Conservation (phyloP, 1,140 invertebrate genomes). For the Lepidurus couesii region DNA sequence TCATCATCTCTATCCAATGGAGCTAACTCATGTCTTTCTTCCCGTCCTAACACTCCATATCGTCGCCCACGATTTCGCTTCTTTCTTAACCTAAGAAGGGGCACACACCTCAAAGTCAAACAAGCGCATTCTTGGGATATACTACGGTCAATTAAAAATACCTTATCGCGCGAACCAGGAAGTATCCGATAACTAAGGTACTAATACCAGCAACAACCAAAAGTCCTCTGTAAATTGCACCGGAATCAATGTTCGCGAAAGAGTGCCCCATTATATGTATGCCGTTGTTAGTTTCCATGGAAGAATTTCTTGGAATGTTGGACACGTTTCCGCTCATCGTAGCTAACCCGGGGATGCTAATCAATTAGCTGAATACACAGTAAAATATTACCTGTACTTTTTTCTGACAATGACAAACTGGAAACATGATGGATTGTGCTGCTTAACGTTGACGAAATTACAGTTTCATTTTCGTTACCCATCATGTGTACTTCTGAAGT, state of each 20-base stretch:
- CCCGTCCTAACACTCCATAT: not conserved
- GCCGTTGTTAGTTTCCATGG: not conserved
- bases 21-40: not conserved
- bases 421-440: too few relatives aligned
- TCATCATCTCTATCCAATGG: not conserved
- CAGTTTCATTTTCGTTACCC: too few relatives aligned
- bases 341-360: too few relatives aligned
- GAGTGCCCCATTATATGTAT: not conserved
- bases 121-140: not conserved
- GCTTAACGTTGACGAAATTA: too few relatives aligned
- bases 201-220: not conserved
- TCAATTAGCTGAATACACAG: too few relatives aligned
- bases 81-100: not conserved
- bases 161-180: not conserved
- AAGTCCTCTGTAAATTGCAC: not conserved
- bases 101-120: not conserved
- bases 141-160: not conserved
- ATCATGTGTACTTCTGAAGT: too few relatives aligned
- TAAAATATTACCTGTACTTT: too few relatives aligned
- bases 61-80: not conserved
- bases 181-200: not conserved
- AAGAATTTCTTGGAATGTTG: not conserved
- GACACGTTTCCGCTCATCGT: too few relatives aligned
- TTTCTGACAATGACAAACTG: too few relatives aligned
- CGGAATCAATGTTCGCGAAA: not conserved